Percentiles rank a stretch among this genome's conserved stretches.
phyloP scores from a whole-genome alignment of 2,888 invertebrate species.

The Metopia argyrocephala region DNA sequence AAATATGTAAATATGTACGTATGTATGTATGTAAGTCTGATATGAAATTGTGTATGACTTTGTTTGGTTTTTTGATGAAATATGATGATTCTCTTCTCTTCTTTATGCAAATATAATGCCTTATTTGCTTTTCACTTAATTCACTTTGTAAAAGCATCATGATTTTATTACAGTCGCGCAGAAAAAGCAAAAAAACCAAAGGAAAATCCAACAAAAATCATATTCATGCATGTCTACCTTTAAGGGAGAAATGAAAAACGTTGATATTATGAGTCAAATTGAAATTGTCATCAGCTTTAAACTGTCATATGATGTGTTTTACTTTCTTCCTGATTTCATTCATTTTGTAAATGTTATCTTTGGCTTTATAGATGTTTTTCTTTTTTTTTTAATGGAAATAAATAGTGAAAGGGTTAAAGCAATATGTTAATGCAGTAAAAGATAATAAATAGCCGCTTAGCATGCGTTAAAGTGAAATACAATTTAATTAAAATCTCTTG shows the following conservation, averaged over 20 bases:
- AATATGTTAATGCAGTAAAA: too few relatives aligned
- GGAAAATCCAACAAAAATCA: not conserved
- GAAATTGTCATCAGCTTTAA: slow-evolving; percentile 59
- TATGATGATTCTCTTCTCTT: slow-evolving; percentile 29
- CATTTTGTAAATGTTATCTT: too few relatives aligned
- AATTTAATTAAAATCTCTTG: too few relatives aligned
- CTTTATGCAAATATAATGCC: slow-evolving; percentile 59
- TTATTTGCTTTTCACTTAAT: slow-evolving; percentile 75
- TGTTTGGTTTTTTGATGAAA: not conserved
- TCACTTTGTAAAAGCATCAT: slow-evolving; percentile 71
- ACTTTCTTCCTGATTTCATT: not conserved
- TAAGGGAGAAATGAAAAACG: slow-evolving; percentile 12
- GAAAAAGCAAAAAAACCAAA: slow-evolving; percentile 16
- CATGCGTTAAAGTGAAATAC: too few relatives aligned
- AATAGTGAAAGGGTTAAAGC: too few relatives aligned
- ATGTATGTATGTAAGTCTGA: not conserved
- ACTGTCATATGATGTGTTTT: slow-evolving; percentile 3
- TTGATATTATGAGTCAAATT: slow-evolving; percentile 55
- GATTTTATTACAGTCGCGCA: slow-evolving; percentile 63
- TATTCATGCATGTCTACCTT: not conserved
- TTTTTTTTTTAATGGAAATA: slow-evolving; percentile 19
- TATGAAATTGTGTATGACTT: not conserved
- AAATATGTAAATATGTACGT: not conserved
- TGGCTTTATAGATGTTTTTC: too few relatives aligned
- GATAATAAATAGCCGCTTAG: too few relatives aligned